Evolutionary conservation across 2,797 vertebrate genomes (phyloP).

Genomic region (Scyliorhinus canicula): DNA sequence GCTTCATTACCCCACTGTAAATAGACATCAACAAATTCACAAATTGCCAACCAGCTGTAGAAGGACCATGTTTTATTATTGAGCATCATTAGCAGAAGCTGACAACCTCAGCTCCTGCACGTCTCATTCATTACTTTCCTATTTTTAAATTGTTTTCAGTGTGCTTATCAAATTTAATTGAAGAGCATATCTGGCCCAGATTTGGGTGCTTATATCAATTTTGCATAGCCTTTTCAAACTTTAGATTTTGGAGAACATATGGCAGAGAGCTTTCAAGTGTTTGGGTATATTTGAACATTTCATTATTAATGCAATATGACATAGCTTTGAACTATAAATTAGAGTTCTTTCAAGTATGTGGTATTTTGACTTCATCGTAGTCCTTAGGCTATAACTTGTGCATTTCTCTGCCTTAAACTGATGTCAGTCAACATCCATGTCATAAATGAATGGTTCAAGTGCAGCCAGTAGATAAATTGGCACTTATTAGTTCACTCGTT

Average conservation of each 20-base stretch:
- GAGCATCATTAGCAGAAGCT: not conserved
- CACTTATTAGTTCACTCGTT: not conserved
- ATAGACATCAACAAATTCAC: not conserved
- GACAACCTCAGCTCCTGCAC: not conserved
- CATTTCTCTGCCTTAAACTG: not conserved
- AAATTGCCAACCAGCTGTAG: not conserved
- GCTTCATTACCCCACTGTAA: not conserved
- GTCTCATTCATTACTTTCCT: not conserved
- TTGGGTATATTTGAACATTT: not conserved
- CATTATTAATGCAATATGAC: not conserved
- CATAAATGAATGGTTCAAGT: not conserved
- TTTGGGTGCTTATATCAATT: not conserved
- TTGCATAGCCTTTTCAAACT: not conserved
- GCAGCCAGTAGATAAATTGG: not conserved
- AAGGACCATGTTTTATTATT: not conserved
- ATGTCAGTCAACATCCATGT: not conserved
- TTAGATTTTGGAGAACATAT: not conserved
- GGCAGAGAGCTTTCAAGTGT: not conserved
- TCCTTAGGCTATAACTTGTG: not conserved
- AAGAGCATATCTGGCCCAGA: not conserved
- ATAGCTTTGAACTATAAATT: not conserved
- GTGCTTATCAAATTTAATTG: not conserved
- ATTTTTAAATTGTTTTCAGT: not conserved
- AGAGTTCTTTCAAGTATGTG: not conserved
- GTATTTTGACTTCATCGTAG: not conserved